Conservation (phyloP, 2,113 vertebrate species). For the Carassius auratus region DNA sequence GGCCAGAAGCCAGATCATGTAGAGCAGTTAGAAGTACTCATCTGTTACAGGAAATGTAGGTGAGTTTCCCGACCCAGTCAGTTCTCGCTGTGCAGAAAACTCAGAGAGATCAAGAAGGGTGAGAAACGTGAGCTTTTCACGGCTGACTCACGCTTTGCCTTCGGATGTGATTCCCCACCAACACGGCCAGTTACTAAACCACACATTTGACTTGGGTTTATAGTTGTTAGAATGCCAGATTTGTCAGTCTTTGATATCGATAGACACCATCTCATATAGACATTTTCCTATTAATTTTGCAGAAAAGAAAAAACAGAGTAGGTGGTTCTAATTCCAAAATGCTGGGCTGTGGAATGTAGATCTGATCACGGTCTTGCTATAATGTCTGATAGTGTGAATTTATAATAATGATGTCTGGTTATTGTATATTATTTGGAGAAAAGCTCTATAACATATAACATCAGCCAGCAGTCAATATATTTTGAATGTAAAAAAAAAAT, state of each 20-base stretch:
- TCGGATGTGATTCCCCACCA: conserved; percentile 18
- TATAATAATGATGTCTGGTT: background rate
- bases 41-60: conserved; percentile 34
- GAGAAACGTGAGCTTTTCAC: conserved; percentile 29
- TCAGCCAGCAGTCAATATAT: background rate
- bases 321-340: background rate
- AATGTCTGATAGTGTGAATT: background rate
- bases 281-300: background rate
- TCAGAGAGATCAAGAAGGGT: conserved; percentile 40
- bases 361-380: background rate
- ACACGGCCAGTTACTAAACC: conserved; percentile 13
- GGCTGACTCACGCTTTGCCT: conserved; percentile 7
- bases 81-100: conserved; percentile 42
- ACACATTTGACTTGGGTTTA: background rate
- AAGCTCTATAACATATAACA: background rate
- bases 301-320: background rate
- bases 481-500: background rate
- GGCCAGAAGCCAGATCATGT: conserved; percentile 48
- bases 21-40: conserved; percentile 26
- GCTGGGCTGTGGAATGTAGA: background rate
- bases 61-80: conserved; percentile 33
- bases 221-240: conserved; percentile 3
- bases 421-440: background rate
- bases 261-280: background rate
- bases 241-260: background rate